Evolutionary conservation across 2,113 vertebrate genomes (phyloP).

Genomic region (Phoxinus phoxinus): DNA sequence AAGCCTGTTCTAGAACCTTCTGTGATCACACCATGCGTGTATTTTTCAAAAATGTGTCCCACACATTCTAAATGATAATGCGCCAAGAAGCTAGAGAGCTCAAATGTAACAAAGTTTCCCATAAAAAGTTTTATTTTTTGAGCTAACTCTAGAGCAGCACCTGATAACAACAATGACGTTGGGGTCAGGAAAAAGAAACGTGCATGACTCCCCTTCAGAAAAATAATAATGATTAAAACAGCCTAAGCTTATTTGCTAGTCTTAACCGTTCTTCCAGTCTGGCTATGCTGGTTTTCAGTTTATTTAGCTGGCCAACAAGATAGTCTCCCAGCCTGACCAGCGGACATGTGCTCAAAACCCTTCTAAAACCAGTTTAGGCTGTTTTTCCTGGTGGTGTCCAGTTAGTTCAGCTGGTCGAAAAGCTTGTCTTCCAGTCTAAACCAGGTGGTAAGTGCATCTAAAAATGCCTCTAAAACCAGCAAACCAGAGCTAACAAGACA

Average conservation of each 20-base stretch:
- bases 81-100: constrained; percentile 10
- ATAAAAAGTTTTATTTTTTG: background rate
- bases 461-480: background rate
- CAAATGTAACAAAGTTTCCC: constrained; percentile 16
- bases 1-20: constrained; percentile 24
- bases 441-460: background rate
- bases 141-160: constrained; percentile 38
- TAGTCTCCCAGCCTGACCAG: background rate
- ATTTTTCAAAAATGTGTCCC: background rate
- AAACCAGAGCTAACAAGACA: background rate
- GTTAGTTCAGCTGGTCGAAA: background rate
- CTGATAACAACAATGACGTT: constrained; percentile 35
- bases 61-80: background rate
- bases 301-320: background rate
- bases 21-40: background rate
- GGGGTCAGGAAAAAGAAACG: background rate
- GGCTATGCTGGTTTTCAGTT: background rate
- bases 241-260: constrained; percentile 4
- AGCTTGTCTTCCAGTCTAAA: background rate
- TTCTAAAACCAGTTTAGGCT: background rate
- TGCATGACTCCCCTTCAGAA: background rate
- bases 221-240: background rate
- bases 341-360: background rate
- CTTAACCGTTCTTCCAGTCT: background rate
- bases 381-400: background rate